Conservation (phyloP, 37 sponge, comb jelly and placozoan species). For the Spongilla lacustris region DNA sequence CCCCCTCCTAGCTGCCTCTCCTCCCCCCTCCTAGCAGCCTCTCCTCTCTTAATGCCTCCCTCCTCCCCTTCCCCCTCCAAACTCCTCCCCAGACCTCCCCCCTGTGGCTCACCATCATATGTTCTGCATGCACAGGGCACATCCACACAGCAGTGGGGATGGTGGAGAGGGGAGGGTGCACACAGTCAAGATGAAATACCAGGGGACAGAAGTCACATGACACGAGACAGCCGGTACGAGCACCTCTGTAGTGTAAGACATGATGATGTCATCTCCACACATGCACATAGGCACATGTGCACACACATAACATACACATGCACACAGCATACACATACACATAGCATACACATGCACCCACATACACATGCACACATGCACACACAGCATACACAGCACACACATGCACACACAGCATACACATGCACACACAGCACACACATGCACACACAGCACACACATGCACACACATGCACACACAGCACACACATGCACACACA, state of each 20-base stretch:
- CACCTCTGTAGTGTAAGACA: conserved; percentile 26
- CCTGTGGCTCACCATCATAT: conserved; percentile 57
- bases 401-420: neutral
- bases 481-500: neutral
- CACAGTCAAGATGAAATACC: conserved; percentile 87
- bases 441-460: neutral
- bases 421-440: neutral
- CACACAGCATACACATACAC: neutral
- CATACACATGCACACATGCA: neutral
- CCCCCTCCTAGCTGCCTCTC: neutral
- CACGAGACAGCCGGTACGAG: conserved; percentile 44
- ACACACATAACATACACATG: neutral
- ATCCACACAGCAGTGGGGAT: conserved; percentile 85
- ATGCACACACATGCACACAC: neutral
- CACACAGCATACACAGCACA: neutral
- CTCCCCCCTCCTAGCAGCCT: neutral
- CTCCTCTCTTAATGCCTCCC: neutral
- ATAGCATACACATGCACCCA: neutral
- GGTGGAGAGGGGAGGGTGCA: conserved; percentile 85
- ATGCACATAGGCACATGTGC: neutral
- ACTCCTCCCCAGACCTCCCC: neutral
- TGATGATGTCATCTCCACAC: too few relatives aligned
- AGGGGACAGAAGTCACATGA: conserved; percentile 92
- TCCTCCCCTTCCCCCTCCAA: neutral
- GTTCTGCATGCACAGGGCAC: conserved; percentile 88